Evolutionary conservation across 1,140 invertebrate genomes (phyloP).

Genomic region (Drosophila varians): DNA sequence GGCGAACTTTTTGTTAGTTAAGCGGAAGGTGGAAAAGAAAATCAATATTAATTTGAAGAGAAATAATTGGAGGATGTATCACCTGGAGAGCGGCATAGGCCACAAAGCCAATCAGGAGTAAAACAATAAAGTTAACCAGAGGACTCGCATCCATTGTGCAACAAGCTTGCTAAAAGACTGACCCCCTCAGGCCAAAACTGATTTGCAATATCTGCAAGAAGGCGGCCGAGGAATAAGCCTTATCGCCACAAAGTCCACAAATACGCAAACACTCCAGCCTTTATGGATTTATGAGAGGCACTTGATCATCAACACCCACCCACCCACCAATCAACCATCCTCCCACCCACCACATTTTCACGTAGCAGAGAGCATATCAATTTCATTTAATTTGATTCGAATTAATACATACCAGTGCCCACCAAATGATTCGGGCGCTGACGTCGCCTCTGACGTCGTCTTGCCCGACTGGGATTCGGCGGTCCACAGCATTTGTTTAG

Average conservation of each 20-base stretch:
- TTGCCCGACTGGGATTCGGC: neutral
- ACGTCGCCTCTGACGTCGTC: conserved; percentile 1
- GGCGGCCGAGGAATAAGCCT: conserved; percentile 1
- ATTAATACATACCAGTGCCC: conserved; percentile 30
- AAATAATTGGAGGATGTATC: conserved; percentile 2
- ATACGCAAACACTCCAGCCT: conserved; percentile 41
- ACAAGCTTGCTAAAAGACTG: conserved; percentile 51
- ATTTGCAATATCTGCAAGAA: conserved; percentile 39
- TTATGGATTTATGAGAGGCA: conserved; percentile 43
- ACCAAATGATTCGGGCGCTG: neutral
- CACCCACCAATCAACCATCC: neutral
- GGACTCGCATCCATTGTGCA: conserved; percentile 52
- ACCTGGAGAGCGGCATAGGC: conserved; percentile 58
- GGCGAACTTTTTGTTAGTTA: conserved; percentile 38
- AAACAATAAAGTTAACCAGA: conserved; percentile 34
- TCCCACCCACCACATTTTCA: conserved; percentile 25
- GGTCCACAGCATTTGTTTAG: conserved; percentile 48
- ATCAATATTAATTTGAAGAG: neutral
- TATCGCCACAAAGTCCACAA: conserved; percentile 14
- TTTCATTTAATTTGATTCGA: neutral
- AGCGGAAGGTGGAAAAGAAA: neutral
- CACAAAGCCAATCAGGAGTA: conserved; percentile 46
- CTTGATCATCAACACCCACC: conserved; percentile 30
- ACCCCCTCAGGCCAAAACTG: conserved; percentile 24
- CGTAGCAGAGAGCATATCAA: conserved; percentile 32